phyloP scores from a whole-genome alignment of 1,140 invertebrate genomes.

The Chymomyza costata region DNA sequence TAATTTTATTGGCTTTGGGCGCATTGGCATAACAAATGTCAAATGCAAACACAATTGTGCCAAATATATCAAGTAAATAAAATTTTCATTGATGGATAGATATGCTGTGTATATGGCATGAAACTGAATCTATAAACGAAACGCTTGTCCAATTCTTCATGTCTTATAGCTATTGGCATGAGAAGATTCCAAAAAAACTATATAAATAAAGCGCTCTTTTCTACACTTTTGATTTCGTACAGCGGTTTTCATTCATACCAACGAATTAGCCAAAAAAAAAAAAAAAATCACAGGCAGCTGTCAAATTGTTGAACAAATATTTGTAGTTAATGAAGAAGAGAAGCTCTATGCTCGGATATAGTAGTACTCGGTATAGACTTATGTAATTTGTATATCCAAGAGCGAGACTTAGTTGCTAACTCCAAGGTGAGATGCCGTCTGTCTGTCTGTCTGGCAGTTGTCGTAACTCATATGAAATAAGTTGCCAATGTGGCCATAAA shows the following conservation, averaged over 20 bases:
- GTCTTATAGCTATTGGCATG: too few species aligned
- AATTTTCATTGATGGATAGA: constrained; percentile 37
- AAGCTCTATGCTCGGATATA: constrained; percentile 9
- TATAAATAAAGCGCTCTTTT: constrained; percentile 56
- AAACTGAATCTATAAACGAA: too few species aligned
- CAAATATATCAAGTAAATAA: constrained; percentile 48
- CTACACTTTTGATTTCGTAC: constrained; percentile 26
- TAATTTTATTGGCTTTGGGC: neutral
- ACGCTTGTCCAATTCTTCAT: too few species aligned
- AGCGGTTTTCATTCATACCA: constrained; percentile 55
- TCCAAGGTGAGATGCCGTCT: constrained; percentile 40
- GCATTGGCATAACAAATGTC: constrained; percentile 21
- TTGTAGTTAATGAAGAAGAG: neutral
- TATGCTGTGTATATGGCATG: too few species aligned
- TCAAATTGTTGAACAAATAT: constrained; percentile 54
- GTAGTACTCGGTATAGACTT: constrained; percentile 1
- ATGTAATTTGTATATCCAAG: constrained; percentile 9
- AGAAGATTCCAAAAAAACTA: too few species aligned
- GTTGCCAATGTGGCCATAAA: constrained; percentile 15
- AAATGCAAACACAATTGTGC: constrained; percentile 51
- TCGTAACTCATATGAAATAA: neutral
- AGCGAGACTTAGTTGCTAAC: constrained; percentile 27
- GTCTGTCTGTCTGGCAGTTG: too few species aligned
- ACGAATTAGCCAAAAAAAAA: too few species aligned
- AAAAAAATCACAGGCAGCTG: constrained; percentile 55